Evolutionary conservation across 1,140 invertebrate species (phyloP).

Genomic region (Platorchestia sp.): DNA sequence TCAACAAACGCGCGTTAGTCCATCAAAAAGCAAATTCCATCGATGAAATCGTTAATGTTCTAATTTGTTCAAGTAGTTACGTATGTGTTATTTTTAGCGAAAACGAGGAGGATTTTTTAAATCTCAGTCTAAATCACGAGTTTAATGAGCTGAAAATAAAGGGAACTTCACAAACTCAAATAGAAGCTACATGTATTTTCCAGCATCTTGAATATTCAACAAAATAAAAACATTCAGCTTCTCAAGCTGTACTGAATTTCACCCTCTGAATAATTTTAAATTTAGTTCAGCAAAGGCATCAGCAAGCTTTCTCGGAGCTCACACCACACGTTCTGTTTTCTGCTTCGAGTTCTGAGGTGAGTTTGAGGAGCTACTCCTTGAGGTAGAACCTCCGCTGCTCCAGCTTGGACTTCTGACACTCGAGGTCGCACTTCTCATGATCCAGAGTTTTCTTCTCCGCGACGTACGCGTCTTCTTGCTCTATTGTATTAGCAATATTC

Average conservation of each 20-base stretch:
- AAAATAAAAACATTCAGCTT: neutral
- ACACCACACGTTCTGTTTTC: neutral
- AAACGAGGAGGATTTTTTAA: too few relatives aligned
- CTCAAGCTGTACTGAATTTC: too few relatives aligned
- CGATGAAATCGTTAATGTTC: too few relatives aligned
- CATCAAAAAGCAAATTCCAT: too few relatives aligned
- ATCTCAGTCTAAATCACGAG: too few relatives aligned
- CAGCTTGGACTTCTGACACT: neutral
- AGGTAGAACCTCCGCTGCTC: neutral
- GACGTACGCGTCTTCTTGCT: neutral
- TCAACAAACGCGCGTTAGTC: too few relatives aligned
- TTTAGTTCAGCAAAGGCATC: neutral
- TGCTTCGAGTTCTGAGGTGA: neutral
- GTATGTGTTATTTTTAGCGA: too few relatives aligned
- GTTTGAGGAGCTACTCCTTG: slow-evolving; percentile 10
- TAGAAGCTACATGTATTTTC: too few relatives aligned
- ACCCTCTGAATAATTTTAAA: neutral
- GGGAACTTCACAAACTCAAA: too few relatives aligned
- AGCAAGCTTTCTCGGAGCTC: neutral
- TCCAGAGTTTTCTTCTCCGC: neutral
- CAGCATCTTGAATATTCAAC: neutral
- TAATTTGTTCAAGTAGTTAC: too few relatives aligned
- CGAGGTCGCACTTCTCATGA: neutral
- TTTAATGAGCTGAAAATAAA: too few relatives aligned
- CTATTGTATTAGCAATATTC: neutral